Conservation (phyloP, 2,797 vertebrate genomes). For the Mus minutoides region DNA sequence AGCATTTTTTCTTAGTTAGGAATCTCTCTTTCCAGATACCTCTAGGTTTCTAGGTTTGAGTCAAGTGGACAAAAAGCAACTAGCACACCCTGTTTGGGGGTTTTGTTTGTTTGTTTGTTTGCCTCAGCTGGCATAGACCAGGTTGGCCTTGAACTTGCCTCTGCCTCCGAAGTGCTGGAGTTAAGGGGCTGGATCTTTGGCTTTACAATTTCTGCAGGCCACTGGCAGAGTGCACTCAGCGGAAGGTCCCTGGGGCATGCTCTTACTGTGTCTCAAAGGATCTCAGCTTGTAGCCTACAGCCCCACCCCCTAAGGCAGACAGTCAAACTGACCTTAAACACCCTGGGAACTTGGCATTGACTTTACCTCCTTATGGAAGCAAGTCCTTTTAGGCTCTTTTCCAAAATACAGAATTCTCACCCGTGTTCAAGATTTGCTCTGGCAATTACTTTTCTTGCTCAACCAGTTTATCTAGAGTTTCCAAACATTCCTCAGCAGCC, state of each 20-base stretch:
- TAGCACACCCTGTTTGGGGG: too few species aligned
- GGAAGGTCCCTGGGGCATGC: not conserved
- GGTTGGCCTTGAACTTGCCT: not conserved
- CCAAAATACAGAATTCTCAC: not conserved
- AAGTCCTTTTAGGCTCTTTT: not conserved
- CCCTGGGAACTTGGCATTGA: not conserved
- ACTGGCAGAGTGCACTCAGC: not conserved
- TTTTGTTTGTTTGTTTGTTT: not conserved
- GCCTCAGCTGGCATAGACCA: not conserved
- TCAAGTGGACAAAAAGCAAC: not conserved
- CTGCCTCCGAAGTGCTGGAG: not conserved
- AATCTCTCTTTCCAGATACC: not conserved
- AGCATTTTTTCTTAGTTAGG: not conserved
- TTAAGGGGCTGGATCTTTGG: not conserved
- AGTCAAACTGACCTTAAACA: not conserved
- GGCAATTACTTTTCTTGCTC: conserved; percentile 20
- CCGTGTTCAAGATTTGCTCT: not conserved
- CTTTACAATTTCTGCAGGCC: not conserved
- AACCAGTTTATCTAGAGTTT: not conserved
- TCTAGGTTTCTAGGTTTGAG: not conserved
- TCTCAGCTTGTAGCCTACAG: not conserved
- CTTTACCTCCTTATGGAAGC: not conserved
- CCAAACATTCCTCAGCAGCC: not conserved
- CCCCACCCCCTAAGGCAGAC: not conserved
- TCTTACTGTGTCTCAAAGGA: not conserved